Evolutionary conservation across 2,888 invertebrate species (phyloP).

Genomic region (Drosophila paramelanica): DNA sequence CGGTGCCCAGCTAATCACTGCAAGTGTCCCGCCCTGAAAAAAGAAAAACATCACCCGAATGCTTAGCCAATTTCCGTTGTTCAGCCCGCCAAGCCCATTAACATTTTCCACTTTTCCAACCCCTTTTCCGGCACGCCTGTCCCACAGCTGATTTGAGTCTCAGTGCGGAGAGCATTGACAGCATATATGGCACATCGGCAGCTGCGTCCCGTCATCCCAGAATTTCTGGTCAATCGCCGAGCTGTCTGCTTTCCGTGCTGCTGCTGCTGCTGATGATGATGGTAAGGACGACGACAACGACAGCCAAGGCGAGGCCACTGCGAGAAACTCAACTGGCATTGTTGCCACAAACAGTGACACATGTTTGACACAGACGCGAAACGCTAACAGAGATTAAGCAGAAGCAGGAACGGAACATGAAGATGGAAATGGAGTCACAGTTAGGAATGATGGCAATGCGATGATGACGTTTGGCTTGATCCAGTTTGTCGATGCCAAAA

Average conservation of each 20-base stretch:
- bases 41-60: slow-evolving; percentile 34
- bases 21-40: too few relatives aligned
- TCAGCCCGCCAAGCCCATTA: slow-evolving; percentile 53
- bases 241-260: slow-evolving; percentile 42
- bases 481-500: slow-evolving; percentile 67
- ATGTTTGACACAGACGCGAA: slow-evolving; percentile 76
- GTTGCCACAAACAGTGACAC: slow-evolving; percentile 73
- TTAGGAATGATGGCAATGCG: slow-evolving; percentile 29
- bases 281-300: slow-evolving; percentile 28
- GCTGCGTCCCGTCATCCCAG: slow-evolving; percentile 47
- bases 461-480: slow-evolving; percentile 64
- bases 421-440: slow-evolving; percentile 17
- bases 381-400: slow-evolving; percentile 40
- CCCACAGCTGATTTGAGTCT: slow-evolving; percentile 72
- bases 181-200: slow-evolving; percentile 69
- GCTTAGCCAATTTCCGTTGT: slow-evolving; percentile 70
- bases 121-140: background rate
- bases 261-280: slow-evolving; percentile 33
- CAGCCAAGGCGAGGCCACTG: slow-evolving; percentile 40
- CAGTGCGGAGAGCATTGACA: slow-evolving; percentile 77
- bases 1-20: slow-evolving; percentile 53
- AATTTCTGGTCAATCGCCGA: slow-evolving; percentile 28
- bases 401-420: slow-evolving; percentile 24
- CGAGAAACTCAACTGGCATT: slow-evolving; percentile 59
- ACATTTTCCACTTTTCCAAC: slow-evolving; percentile 36